Conservation (phyloP, 2,797 vertebrate genomes). For the Trachurus trachurus region DNA sequence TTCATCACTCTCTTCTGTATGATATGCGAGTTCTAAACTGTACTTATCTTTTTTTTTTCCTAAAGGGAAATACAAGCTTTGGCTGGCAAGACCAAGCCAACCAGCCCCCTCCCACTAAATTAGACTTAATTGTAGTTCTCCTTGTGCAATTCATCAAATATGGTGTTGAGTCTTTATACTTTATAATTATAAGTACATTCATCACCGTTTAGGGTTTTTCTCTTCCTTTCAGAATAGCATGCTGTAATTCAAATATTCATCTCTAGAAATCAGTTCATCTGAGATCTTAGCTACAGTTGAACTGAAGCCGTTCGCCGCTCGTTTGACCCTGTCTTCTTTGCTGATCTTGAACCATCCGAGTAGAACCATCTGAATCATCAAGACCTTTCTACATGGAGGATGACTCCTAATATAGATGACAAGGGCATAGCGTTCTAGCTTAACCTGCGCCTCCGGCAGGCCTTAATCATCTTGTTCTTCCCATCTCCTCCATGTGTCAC, state of each 20-base stretch:
- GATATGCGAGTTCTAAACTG: background rate
- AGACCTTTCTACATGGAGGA: conserved; percentile 45
- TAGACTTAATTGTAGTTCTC: conserved; percentile 29
- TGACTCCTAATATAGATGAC: conserved; percentile 60
- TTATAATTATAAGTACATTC: conserved; percentile 15
- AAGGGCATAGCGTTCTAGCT: conserved; percentile 43
- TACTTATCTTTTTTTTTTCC: background rate
- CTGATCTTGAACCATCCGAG: conserved; percentile 33
- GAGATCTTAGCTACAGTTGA: conserved; percentile 9
- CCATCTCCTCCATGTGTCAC: conserved; percentile 45
- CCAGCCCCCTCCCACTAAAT: conserved; percentile 32
- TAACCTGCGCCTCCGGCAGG: conserved; percentile 41
- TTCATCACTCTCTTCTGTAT: conserved; percentile 3
- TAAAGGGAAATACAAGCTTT: background rate
- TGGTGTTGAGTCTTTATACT: conserved; percentile 37
- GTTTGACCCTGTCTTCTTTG: conserved; percentile 32
- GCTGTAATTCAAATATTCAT: conserved; percentile 17
- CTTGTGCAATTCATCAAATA: conserved; percentile 33
- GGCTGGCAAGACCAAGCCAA: conserved; percentile 37
- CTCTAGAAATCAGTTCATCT: background rate
- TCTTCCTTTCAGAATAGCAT: conserved; percentile 9
- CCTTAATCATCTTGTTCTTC: conserved; percentile 63
- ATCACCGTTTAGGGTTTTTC: conserved; percentile 19
- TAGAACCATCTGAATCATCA: conserved; percentile 13
- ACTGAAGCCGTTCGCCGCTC: background rate